phyloP scores from a whole-genome alignment of 1,140 invertebrate species.

The Lasaia peninsularis region DNA sequence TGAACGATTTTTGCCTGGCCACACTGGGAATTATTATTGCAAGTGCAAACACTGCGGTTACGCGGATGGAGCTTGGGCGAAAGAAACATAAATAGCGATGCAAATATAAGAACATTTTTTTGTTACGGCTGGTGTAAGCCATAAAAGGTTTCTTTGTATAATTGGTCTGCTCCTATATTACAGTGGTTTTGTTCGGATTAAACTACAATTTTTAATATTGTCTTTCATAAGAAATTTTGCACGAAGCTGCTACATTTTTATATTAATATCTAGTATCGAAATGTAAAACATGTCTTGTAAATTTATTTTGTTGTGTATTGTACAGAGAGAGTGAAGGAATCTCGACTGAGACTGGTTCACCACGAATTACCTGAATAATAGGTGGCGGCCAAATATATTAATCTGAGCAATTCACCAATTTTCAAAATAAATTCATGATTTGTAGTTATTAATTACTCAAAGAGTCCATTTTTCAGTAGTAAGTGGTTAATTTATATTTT shows the following conservation, averaged over 20 bases:
- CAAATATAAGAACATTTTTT: slow-evolving; percentile 1
- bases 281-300: neutral
- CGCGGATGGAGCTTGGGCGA: slow-evolving; percentile 1
- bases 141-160: slow-evolving; percentile 2
- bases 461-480: too few species aligned
- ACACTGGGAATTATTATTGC: slow-evolving; percentile 1
- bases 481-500: too few species aligned
- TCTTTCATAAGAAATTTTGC: neutral
- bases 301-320: neutral
- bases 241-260: too few species aligned
- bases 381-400: too few species aligned
- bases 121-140: neutral
- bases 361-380: too few species aligned
- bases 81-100: slow-evolving; percentile 1
- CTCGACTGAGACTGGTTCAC: too few species aligned
- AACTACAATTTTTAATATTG: neutral
- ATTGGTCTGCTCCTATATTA: neutral
- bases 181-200: neutral
- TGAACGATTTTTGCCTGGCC: slow-evolving; percentile 8
- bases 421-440: too few species aligned
- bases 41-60: slow-evolving; percentile 9
- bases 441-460: too few species aligned
- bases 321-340: too few species aligned
- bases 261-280: too few species aligned
- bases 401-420: too few species aligned